A percentile compares a stretch with the other conserved stretches of the same genome.
Conservation (phyloP, 2,888 invertebrate genomes). For the Epinotia brunnichana region DNA sequence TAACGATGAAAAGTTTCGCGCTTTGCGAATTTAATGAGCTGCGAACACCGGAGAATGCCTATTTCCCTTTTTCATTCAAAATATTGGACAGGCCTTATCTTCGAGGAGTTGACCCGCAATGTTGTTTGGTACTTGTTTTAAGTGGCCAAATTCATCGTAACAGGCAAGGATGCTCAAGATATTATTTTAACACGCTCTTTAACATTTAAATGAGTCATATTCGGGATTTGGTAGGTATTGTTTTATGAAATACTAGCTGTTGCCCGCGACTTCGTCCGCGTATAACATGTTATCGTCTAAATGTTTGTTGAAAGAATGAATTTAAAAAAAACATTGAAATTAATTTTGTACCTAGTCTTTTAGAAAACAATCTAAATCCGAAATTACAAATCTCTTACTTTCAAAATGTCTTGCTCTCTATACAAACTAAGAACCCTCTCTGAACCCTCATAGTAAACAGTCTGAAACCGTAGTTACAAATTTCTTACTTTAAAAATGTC, state of each 20-base stretch:
- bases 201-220: neutral
- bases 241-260: neutral
- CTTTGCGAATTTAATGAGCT: constrained; percentile 39
- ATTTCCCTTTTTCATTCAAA: constrained; percentile 21
- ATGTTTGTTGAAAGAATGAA: too few relatives aligned
- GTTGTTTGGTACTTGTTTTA: constrained; percentile 3
- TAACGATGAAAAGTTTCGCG: constrained; percentile 34
- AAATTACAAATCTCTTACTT: too few relatives aligned
- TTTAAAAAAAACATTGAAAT: too few relatives aligned
- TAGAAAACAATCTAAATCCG: too few relatives aligned
- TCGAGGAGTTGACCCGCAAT: neutral
- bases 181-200: neutral
- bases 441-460: too few relatives aligned
- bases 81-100: constrained; percentile 13
- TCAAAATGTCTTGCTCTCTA: too few relatives aligned
- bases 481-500: too few relatives aligned
- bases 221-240: neutral
- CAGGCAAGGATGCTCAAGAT: neutral
- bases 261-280: too few relatives aligned
- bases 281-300: too few relatives aligned
- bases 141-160: neutral
- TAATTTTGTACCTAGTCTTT: too few relatives aligned
- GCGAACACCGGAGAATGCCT: constrained; percentile 19
- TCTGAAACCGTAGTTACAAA: too few relatives aligned
- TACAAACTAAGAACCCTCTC: too few relatives aligned